phyloP scores from a whole-genome alignment of 1,140 invertebrate species.

The Brachionus koreanus region DNA sequence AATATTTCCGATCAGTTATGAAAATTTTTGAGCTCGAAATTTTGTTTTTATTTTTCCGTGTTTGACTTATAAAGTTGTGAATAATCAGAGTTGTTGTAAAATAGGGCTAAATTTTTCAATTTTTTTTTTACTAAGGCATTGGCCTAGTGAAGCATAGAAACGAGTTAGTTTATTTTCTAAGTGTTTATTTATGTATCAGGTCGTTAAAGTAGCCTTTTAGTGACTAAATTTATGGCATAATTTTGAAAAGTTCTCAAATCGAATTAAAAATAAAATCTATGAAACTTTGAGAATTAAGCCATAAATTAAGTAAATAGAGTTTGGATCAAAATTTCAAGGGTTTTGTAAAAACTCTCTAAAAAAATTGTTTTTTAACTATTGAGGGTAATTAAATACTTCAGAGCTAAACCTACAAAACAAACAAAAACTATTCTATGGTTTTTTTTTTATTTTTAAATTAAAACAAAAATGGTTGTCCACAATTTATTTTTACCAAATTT shows the following conservation, averaged over 20 bases:
- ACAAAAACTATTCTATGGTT: not conserved
- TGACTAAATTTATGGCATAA: not conserved
- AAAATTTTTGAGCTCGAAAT: no score
- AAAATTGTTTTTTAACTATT: not conserved
- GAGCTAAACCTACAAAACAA: not conserved
- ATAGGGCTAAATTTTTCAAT: not conserved
- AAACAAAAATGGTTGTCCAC: not conserved
- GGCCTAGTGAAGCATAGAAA: not conserved
- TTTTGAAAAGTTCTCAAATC: not conserved
- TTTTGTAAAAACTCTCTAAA: not conserved
- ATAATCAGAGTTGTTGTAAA: not conserved
- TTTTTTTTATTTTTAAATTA: not conserved
- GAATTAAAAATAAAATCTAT: not conserved
- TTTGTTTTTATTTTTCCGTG: not conserved
- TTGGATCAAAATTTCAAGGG: not conserved
- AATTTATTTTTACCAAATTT: not conserved
- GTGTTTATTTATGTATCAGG: not conserved
- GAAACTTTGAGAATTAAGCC: not conserved
- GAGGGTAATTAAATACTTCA: slow-evolving; percentile 35
- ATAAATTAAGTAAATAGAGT: not conserved
- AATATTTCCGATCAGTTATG: not conserved
- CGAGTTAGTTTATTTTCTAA: not conserved
- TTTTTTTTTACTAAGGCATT: not conserved
- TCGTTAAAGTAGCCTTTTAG: slow-evolving; percentile 6
- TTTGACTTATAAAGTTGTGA: not conserved